Evolutionary conservation across 2,113 vertebrate species (phyloP).

Genomic region (Panthera leo): DNA sequence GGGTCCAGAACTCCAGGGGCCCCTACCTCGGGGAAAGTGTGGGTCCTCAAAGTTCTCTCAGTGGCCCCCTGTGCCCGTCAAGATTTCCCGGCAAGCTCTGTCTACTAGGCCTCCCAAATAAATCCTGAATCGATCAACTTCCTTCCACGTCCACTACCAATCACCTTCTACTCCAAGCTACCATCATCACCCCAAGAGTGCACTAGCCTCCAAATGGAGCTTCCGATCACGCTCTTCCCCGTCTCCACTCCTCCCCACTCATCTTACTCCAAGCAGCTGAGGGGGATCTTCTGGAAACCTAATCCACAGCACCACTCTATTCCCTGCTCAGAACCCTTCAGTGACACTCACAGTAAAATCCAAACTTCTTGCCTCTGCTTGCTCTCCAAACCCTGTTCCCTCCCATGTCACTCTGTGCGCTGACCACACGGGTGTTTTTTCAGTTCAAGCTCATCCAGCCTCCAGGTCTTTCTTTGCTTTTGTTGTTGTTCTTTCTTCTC

Average conservation of each 20-base stretch:
- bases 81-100: not conserved
- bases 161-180: not conserved
- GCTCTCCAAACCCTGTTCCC: not conserved
- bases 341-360: not conserved
- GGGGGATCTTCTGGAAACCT: not conserved
- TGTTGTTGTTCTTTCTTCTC: not conserved
- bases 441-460: not conserved
- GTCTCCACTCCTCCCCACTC: not conserved
- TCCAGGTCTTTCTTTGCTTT: not conserved
- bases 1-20: not conserved
- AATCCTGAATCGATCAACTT: not conserved
- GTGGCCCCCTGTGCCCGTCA: not conserved
- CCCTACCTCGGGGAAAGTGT: not conserved
- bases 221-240: not conserved
- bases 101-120: not conserved
- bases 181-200: slow-evolving; percentile 34
- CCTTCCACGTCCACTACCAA: not conserved
- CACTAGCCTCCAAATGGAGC: not conserved
- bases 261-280: not conserved
- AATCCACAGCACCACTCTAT: not conserved
- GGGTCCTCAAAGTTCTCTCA: not conserved
- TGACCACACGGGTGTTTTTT: not conserved
- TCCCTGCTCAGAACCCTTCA: not conserved
- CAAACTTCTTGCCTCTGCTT: not conserved
- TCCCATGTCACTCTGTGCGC: not conserved